A percentile compares a stretch with the other conserved stretches of the same genome.
Evolutionary conservation across 2,888 invertebrate species (phyloP).

Genomic region (Leptopilina syphax): DNA sequence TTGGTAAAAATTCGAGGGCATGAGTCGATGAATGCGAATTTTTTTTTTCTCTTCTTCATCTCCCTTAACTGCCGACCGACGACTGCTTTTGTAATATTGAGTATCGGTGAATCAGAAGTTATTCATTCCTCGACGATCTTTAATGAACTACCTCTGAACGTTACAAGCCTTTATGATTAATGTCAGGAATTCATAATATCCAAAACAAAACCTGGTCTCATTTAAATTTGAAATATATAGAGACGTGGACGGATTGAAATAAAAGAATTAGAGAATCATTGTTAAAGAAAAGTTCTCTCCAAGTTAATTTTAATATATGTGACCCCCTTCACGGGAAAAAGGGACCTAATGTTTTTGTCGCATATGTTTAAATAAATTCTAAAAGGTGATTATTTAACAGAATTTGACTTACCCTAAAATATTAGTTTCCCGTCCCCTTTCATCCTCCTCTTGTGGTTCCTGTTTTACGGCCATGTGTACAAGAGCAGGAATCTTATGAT

Average conservation of each 20-base stretch:
- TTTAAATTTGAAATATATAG: not conserved
- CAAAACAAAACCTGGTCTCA: not conserved
- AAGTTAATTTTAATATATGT: too few species aligned
- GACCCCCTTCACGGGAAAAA: too few species aligned
- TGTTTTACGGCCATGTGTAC: slow-evolving; percentile 75
- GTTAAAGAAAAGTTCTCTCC: too few species aligned
- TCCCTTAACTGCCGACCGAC: not conserved
- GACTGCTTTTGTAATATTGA: slow-evolving; percentile 37
- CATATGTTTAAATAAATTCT: too few species aligned
- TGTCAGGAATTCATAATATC: slow-evolving; percentile 7
- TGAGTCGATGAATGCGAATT: slow-evolving; percentile 29
- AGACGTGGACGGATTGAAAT: not conserved
- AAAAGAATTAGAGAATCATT: too few species aligned
- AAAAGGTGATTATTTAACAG: too few species aligned
- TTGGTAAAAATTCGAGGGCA: slow-evolving; percentile 28
- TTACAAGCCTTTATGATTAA: slow-evolving; percentile 22
- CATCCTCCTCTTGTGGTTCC: slow-evolving; percentile 74
- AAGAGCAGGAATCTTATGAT: slow-evolving; percentile 66
- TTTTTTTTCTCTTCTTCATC: slow-evolving; percentile 18
- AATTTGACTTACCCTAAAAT: slow-evolving; percentile 64
- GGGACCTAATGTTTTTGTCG: too few species aligned
- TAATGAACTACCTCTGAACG: slow-evolving; percentile 30
- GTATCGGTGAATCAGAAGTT: slow-evolving; percentile 16
- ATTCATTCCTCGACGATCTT: slow-evolving; percentile 31
- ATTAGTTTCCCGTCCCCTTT: slow-evolving; percentile 66